Evolutionary conservation across 2,888 invertebrate species (phyloP).

Genomic region (Diaprepes abbreviatus): DNA sequence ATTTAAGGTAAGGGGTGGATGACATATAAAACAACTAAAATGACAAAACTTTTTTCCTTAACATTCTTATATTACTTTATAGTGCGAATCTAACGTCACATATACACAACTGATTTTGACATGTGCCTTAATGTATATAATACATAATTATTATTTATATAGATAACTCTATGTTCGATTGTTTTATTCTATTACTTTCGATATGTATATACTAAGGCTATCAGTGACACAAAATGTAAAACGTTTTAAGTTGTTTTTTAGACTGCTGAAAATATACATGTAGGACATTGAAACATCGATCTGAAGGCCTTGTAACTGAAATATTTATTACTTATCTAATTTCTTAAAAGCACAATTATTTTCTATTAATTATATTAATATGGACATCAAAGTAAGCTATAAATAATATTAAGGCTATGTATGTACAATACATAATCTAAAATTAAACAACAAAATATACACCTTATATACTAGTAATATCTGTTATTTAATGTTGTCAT

Average conservation of each 20-base stretch:
- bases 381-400: neutral
- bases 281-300: neutral
- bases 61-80: conserved; percentile 43
- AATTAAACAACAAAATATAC: neutral
- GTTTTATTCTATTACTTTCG: conserved; percentile 52
- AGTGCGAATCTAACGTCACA: conserved; percentile 43
- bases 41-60: conserved; percentile 13
- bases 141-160: conserved; percentile 31
- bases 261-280: neutral
- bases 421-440: neutral
- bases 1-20: too few relatives aligned
- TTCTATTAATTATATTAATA: neutral
- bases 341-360: too few relatives aligned
- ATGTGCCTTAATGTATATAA: conserved; percentile 28
- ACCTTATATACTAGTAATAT: neutral
- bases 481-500: too few relatives aligned
- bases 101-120: conserved; percentile 34
- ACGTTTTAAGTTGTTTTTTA: neutral
- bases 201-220: conserved; percentile 66
- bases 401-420: neutral
- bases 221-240: conserved; percentile 28
- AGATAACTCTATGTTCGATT: conserved; percentile 45
- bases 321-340: too few relatives aligned
- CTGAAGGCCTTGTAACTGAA: neutral
- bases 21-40: too few relatives aligned